These are phyloP conservation scores for Serripes groenlandicus DNA, from an alignment of 2,888 invertebrate species.

Conservation along the genomic window DNA sequence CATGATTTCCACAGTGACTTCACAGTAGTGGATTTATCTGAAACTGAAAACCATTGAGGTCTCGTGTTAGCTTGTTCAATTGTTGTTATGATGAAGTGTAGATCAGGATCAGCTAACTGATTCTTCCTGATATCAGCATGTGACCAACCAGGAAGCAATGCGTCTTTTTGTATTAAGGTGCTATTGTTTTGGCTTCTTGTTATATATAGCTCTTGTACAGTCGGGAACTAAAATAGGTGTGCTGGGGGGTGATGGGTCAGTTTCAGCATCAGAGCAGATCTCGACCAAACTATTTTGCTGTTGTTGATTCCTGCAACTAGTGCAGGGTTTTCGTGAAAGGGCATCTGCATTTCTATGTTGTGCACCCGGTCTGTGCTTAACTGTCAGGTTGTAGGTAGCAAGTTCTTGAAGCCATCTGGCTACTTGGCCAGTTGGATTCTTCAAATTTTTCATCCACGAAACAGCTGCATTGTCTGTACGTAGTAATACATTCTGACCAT, in stretches of 20 bases:
- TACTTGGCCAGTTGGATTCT: neutral
- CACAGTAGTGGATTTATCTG: neutral
- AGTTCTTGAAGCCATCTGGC: neutral
- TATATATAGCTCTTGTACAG: neutral
- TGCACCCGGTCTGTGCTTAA: neutral
- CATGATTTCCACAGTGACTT: slow-evolving; percentile 35
- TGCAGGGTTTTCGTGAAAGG: neutral
- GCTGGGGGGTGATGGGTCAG: too few species aligned
- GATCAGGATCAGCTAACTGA: neutral
- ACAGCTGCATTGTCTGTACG: slow-evolving; percentile 17
- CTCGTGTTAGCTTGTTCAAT: neutral
- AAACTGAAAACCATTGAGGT: slow-evolving; percentile 11
- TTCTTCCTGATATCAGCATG: neutral
- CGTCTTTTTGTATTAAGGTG: too few species aligned
- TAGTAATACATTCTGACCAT: slow-evolving; percentile 11
- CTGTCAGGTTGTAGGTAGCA: neutral
- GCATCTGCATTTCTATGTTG: slow-evolving; percentile 2
- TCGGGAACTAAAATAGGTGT: too few species aligned
- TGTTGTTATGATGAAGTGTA: neutral
- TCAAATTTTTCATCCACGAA: slow-evolving; percentile 5
- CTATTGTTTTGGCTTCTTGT: too few species aligned
- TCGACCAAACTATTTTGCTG: too few species aligned
- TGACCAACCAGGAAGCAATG: neutral
- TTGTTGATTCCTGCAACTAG: neutral
- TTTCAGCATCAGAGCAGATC: too few species aligned